Conservation (phyloP, 2,113 vertebrate species). For the Amazona guildingii region DNA sequence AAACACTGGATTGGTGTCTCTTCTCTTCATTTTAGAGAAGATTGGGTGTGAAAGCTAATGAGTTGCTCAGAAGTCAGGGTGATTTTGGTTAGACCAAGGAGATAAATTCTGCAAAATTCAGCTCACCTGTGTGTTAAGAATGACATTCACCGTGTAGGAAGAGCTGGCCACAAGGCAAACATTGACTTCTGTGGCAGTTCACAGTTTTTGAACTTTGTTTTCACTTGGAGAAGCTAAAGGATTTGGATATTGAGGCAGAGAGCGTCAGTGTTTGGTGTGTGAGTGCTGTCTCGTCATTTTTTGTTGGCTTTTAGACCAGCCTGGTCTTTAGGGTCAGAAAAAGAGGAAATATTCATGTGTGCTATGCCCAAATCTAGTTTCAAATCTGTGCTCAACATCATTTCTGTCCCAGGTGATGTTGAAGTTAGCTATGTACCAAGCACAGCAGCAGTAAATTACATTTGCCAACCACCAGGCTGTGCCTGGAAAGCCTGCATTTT, state of each 20-base stretch:
- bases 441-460: not conserved
- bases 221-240: not conserved
- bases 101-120: not conserved
- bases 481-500: not conserved
- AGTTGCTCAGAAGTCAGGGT: rapidly evolving
- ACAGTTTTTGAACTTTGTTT: not conserved
- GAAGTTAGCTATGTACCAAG: not conserved
- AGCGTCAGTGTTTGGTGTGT: rapidly evolving
- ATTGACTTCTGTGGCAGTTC: not conserved
- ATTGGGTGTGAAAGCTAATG: not conserved
- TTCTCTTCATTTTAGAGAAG: not conserved
- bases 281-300: not conserved
- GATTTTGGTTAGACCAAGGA: not conserved
- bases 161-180: not conserved
- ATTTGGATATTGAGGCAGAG: not conserved
- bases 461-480: not conserved
- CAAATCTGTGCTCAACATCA: not conserved
- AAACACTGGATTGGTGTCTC: not conserved
- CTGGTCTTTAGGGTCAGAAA: not conserved
- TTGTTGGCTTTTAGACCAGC: not conserved
- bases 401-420: not conserved
- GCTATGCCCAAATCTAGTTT: not conserved
- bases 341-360: not conserved
- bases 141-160: not conserved
- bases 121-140: not conserved